Evolutionary conservation across 2,113 vertebrate species (phyloP), one percentile per base, ranked within the genome.

Genomic region (Scopus umbretta): DNA sequence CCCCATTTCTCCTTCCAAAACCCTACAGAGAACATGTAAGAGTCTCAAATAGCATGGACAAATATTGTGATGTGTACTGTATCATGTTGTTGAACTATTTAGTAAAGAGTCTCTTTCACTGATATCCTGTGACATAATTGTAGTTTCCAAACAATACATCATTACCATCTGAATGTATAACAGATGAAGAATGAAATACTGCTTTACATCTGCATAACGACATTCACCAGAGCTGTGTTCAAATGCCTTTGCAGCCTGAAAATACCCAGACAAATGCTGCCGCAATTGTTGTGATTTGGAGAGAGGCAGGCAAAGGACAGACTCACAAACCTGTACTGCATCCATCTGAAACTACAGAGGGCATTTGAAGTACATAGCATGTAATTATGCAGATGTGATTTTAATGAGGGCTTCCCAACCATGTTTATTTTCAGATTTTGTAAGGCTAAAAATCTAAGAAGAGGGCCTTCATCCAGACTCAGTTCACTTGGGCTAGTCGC

Each of bases 41-140:
- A 72, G 13, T 36, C 73, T 53, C 82, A 27, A 40, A 56, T 6
- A 22, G 20, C 68, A 13, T 1, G 2, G 52, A 29, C 16, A 85
- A 52, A 68, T 34, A 62, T 12, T 25, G 32, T 10, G 53, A 58
- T 13, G 49, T 25, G 38, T 7, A 40, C 32, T 4, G 4, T 11
- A 38, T 17, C 2, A 0, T 22, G 30, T 22, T 8, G 0, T 2
- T 56, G 36, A 79, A 49, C 36, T 66, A 7, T 40, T 78, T 8
- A 82, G 49, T 29, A 40, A 70, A n/a, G 43, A 45, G 38, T 22
- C 58, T 56, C 43, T 87, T 67, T 49, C 78, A 45, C 53, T 59
- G 86, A 40, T 36, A 45, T 5, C 73, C 91, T 67, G 43, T 19
- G 61, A 83, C 56, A 26, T 16, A 66, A 75, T 21, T 34, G 53